Base-by-base conservation (phyloP, 1,140 invertebrate genomes). In the Hydropsyche tenuis region DNA sequence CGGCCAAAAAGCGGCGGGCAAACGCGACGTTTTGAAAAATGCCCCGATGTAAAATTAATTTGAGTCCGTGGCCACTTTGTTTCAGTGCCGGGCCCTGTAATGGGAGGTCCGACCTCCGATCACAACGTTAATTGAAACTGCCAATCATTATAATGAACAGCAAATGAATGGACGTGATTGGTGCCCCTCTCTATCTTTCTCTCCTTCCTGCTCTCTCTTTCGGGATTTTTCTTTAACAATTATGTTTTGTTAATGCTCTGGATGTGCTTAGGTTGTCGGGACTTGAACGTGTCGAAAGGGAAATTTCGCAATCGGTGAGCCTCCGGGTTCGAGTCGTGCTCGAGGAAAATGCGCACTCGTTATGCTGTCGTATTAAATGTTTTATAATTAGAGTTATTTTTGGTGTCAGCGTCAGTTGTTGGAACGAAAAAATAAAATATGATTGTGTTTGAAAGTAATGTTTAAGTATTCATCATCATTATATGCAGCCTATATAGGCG, bases 61-160 rank as follows among this genome's bases (percentile, higher is more conserved):
- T 71, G 42, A 73, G 62, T 73, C 42, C 62, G 60, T 72, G 42
- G 56, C 62, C 62, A 62, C 56, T 72, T 60, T 72, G 69, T 73
- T 70, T 69, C 74, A 62, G 69, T 46, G 14, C 56, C 22, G 43
- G 43, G 46, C 22, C 37, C 81, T 80, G 77, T 81, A 82, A 81
- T 84, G 84, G 83, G 83, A 85, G 84, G 84, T 85, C 84, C 80
- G 80, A 72, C 68, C 75, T 51, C 77, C 82, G 82, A 83, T 85
- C 84, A 85, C 82, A 81, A 81, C 78, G 79, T 83, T 85, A 85
- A 85, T 85, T 85, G 84, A 85, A 85, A 81, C 81, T 85, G 84
- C 84, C 84, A 85, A 85, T 85, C 84, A 85, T 84, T 83, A 84
- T 83, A 84, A 85, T 82, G 84, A 85, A 72, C 72, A 81, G 81